These are phyloP conservation scores for Parazoanthus darwini DNA, from an alignment of 92 coral and sea anemone genomes.

Conservation along the genomic window DNA sequence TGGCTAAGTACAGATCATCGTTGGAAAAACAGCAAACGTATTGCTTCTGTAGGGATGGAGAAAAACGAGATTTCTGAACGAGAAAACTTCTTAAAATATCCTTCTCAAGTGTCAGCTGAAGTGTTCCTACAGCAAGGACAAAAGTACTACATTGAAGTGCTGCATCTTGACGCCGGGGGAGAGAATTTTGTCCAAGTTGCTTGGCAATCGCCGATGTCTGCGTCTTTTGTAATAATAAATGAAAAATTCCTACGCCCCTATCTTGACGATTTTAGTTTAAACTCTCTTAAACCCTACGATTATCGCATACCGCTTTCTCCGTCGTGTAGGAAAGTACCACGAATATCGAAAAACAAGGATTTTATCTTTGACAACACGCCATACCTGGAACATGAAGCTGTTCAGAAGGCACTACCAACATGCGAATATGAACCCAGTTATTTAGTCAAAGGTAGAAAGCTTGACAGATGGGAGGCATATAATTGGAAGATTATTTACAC, in stretches of 20 bases:
- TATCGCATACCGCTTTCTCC: slow-evolving; percentile 15
- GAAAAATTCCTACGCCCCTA: slow-evolving; percentile 13
- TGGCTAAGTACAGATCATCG: slow-evolving; percentile 7
- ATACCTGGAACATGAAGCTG: not conserved
- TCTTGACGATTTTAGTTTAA: slow-evolving; percentile 19
- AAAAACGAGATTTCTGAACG: not conserved
- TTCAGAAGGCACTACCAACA: slow-evolving; percentile 9
- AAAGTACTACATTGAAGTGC: slow-evolving; percentile 17
- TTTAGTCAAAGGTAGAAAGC: not conserved
- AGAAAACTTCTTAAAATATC: not conserved
- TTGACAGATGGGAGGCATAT: slow-evolving; percentile 30
- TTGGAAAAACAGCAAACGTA: slow-evolving; percentile 5
- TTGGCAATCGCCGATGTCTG: not conserved
- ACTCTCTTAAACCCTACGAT: not conserved
- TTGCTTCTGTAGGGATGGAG: slow-evolving; percentile 12
- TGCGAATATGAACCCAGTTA: slow-evolving; percentile 27
- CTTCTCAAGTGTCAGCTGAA: slow-evolving; percentile 6
- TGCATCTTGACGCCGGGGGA: slow-evolving; percentile 24
- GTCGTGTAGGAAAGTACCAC: not conserved
- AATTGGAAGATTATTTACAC: not conserved
- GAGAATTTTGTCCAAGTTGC: slow-evolving; percentile 21
- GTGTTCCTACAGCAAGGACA: not conserved
- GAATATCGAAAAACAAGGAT: slow-evolving; percentile 3
- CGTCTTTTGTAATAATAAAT: slow-evolving; percentile 1
- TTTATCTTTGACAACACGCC: slow-evolving; percentile 25